phyloP scores from a whole-genome alignment of 2,113 vertebrate genomes.

The Dolichallabes microphthalmus region DNA sequence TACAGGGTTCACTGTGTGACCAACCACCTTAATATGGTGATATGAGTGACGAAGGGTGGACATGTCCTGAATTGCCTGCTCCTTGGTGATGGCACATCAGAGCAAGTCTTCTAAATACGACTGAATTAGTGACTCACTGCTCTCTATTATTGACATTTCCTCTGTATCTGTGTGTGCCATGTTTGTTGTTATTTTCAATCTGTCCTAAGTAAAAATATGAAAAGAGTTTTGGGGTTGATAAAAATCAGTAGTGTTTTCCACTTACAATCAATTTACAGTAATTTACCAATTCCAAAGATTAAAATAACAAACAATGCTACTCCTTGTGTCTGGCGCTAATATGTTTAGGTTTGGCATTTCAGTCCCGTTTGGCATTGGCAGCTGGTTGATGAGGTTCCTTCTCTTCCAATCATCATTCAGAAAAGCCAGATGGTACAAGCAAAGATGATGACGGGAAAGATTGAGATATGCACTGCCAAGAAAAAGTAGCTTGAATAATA shows the following conservation, averaged over 20 bases:
- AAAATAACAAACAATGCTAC: not conserved
- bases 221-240: not conserved
- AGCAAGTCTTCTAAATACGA: not conserved
- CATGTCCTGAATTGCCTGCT: not conserved
- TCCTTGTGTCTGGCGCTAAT: not conserved
- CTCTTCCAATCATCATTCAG: not conserved
- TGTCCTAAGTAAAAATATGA: not conserved
- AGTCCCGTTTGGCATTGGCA: not conserved
- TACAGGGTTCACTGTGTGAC: not conserved
- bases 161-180: not conserved
- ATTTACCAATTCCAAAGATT: not conserved
- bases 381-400: not conserved
- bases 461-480: not conserved
- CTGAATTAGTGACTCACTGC: not conserved
- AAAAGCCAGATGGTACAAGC: not conserved
- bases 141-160: not conserved
- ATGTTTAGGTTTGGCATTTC: not conserved
- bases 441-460: not conserved
- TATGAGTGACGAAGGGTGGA: not conserved
- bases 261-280: not conserved
- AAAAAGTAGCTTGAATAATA: no score
- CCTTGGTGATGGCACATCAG: not conserved
- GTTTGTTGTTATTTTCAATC: not conserved
- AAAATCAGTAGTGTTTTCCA: not conserved
- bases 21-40: not conserved